These are phyloP conservation scores for Eupithecia centaureata DNA, from an alignment of 2,888 invertebrate genomes.

Conservation along the genomic window DNA sequence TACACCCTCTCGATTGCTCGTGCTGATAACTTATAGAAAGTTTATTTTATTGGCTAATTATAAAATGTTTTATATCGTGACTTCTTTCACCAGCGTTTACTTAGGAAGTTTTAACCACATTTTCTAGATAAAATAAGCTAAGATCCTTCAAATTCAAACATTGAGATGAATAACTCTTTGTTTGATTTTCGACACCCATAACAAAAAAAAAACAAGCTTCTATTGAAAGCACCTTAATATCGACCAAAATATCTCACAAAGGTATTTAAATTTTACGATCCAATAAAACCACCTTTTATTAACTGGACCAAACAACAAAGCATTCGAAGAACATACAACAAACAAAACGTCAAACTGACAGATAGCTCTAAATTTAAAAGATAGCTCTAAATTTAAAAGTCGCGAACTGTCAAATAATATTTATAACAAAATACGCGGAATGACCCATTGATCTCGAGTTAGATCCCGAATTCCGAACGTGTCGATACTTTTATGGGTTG, in stretches of 20 bases:
- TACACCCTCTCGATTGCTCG: constrained; percentile 10
- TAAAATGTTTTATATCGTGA: neutral
- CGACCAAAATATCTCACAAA: constrained; percentile 1
- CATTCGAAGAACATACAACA: constrained; percentile 6
- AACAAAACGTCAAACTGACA: constrained; percentile 40
- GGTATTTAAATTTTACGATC: constrained; percentile 19
- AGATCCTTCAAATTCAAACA: neutral
- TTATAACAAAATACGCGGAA: constrained; percentile 42
- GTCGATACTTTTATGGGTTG: constrained; percentile 37
- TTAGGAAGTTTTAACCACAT: neutral
- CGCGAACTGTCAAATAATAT: constrained; percentile 40
- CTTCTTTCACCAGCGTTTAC: neutral
- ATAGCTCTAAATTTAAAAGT: constrained; percentile 41
- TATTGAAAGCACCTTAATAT: neutral
- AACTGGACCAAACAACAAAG: constrained; percentile 17
- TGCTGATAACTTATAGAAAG: neutral
- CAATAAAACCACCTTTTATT: constrained; percentile 19
- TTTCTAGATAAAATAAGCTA: neutral
- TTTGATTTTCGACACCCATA: neutral
- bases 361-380: constrained; percentile 41
- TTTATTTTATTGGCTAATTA: neutral
- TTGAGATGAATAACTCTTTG: neutral
- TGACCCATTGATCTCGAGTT: constrained; percentile 44
- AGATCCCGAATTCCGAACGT: constrained; percentile 43
- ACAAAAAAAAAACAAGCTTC: neutral